These are phyloP conservation scores for Bombus confusus DNA, from an alignment of 1,140 invertebrate genomes.

Conservation along the genomic window DNA sequence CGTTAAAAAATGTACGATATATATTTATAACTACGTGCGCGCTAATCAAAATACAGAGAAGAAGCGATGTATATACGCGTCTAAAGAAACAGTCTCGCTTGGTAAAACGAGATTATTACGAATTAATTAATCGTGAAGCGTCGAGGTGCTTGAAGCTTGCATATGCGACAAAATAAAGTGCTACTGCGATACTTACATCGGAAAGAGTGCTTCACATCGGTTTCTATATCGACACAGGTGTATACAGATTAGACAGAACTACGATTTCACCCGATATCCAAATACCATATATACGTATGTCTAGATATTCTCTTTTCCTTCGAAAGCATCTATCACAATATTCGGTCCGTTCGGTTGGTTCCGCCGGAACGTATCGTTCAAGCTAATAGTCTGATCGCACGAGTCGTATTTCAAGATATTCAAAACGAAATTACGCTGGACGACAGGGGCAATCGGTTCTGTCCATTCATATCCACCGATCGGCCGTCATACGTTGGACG, in stretches of 20 bases:
- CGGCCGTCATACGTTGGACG: conserved; percentile 42
- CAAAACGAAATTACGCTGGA: not conserved
- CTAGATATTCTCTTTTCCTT: not conserved
- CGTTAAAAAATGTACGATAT: not conserved
- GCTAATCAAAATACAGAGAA: conserved; percentile 32
- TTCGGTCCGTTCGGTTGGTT: too few relatives aligned
- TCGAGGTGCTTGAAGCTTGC: conserved; percentile 61
- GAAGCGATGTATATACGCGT: conserved; percentile 20
- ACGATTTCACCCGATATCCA: not conserved
- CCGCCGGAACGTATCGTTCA: too few relatives aligned
- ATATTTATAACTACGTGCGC: conserved; percentile 19
- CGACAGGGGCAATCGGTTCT: not conserved
- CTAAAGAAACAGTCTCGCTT: conserved; percentile 10
- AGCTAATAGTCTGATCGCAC: not conserved
- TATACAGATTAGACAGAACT: conserved; percentile 51
- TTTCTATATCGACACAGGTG: conserved; percentile 61
- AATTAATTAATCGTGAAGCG: conserved; percentile 43
- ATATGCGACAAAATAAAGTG: conserved; percentile 68
- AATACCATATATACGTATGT: not conserved
- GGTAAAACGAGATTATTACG: not conserved
- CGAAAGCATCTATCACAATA: not conserved
- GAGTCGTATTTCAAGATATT: not conserved
- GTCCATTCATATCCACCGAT: conserved; percentile 45
- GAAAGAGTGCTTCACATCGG: conserved; percentile 69
- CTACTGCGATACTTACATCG: conserved; percentile 71